Evolutionary conservation across 1,140 invertebrate genomes (phyloP).

Genomic region (Brachionus paranguensis): DNA sequence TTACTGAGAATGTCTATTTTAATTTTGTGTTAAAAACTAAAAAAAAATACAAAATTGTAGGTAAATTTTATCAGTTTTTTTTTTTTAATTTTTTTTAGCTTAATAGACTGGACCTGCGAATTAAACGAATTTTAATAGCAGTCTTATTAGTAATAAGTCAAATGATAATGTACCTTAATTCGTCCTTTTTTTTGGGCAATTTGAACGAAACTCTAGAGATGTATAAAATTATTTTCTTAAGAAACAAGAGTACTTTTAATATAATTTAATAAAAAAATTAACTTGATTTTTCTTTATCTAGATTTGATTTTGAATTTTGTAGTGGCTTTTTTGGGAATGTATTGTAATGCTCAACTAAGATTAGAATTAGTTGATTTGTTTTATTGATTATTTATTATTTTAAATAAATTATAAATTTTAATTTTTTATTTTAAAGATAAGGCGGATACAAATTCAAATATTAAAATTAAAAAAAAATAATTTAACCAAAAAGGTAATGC

Average conservation of each 20-base stretch:
- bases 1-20: background rate
- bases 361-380: slow-evolving; percentile 24
- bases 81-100: background rate
- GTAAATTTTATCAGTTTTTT: background rate
- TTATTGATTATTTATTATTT: background rate
- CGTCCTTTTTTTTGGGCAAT: slow-evolving; percentile 18
- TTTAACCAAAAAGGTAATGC: too few relatives aligned
- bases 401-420: too few relatives aligned
- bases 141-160: background rate
- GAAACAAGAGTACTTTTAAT: background rate
- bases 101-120: background rate
- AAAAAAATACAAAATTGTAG: background rate
- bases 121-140: background rate
- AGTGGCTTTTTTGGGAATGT: background rate
- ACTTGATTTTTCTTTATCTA: background rate
- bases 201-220: background rate
- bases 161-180: background rate
- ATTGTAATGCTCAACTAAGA: slow-evolving; percentile 20
- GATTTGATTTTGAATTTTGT: background rate
- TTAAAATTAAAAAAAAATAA: too few relatives aligned
- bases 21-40: background rate
- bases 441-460: too few relatives aligned
- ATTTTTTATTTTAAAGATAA: too few relatives aligned
- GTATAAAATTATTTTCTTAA: background rate
- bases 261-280: background rate